Conservation (phyloP, 2,888 invertebrate genomes). For the Drosophila mettleri region DNA sequence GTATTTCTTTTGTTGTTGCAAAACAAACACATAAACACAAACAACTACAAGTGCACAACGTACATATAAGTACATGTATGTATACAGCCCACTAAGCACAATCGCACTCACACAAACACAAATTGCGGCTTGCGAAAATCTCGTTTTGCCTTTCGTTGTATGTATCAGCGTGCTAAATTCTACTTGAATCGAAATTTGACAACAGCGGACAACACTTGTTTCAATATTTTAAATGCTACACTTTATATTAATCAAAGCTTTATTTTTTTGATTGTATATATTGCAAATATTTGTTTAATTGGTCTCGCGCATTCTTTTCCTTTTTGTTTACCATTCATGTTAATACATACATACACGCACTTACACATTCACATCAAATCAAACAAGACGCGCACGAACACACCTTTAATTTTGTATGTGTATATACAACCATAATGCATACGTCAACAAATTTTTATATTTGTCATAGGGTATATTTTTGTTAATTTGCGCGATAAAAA, state of each 20-base stretch:
- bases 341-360: slow-evolving; percentile 37
- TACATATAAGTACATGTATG: slow-evolving; percentile 2
- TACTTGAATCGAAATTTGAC: slow-evolving; percentile 49
- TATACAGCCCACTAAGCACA: slow-evolving; percentile 33
- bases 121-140: slow-evolving; percentile 66
- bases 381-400: slow-evolving; percentile 62
- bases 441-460: slow-evolving; percentile 26
- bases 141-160: slow-evolving; percentile 53
- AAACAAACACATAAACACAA: slow-evolving; percentile 50
- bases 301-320: slow-evolving; percentile 25
- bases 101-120: slow-evolving; percentile 27
- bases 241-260: slow-evolving; percentile 38
- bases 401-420: slow-evolving; percentile 6
- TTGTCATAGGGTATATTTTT: slow-evolving; percentile 34
- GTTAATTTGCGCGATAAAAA: slow-evolving; percentile 31
- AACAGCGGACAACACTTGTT: slow-evolving; percentile 52
- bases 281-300: slow-evolving; percentile 42
- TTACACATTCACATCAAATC: slow-evolving; percentile 33
- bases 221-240: slow-evolving; percentile 50
- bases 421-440: slow-evolving; percentile 29
- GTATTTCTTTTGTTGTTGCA: slow-evolving; percentile 62
- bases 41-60: slow-evolving; percentile 16
- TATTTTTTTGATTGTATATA: slow-evolving; percentile 24
- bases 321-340: slow-evolving; percentile 40
- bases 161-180: slow-evolving; percentile 51